phyloP scores from a whole-genome alignment of 2,888 invertebrate genomes.

The Cerceris ruficornis region DNA sequence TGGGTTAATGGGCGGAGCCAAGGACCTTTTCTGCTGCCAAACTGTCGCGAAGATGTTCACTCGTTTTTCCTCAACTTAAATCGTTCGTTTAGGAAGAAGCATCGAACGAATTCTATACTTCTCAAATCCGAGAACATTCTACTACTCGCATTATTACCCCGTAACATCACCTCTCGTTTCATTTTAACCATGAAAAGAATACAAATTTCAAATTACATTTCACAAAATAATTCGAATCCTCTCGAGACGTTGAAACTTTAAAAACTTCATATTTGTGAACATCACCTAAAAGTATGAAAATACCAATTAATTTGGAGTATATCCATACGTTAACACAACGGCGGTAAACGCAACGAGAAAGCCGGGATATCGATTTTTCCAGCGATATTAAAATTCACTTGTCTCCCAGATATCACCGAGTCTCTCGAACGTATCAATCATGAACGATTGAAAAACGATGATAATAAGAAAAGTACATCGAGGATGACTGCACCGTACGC shows the following conservation, averaged over 20 bases:
- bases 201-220: too few species aligned
- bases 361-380: not conserved
- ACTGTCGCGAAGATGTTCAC: conserved; percentile 41
- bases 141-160: too few species aligned
- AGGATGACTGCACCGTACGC: conserved; percentile 16
- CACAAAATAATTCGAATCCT: too few species aligned
- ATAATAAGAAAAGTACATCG: not conserved
- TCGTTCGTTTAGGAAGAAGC: not conserved
- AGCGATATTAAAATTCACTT: conserved; percentile 11
- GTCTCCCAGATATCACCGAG: conserved; percentile 44
- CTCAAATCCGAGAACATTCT: too few species aligned
- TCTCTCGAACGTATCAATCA: not conserved
- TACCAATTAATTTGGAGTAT: not conserved
- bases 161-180: too few species aligned
- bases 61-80: conserved; percentile 1
- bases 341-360: not conserved
- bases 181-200: too few species aligned
- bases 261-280: not conserved
- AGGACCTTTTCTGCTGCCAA: conserved; percentile 50
- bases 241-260: too few species aligned
- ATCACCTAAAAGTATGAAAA: not conserved
- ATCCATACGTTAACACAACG: not conserved
- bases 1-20: conserved; percentile 60
- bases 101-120: not conserved
- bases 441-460: not conserved